These are phyloP conservation scores for Cantharis lateralis DNA, from an alignment of 2,888 invertebrate genomes.

Conservation along the genomic window DNA sequence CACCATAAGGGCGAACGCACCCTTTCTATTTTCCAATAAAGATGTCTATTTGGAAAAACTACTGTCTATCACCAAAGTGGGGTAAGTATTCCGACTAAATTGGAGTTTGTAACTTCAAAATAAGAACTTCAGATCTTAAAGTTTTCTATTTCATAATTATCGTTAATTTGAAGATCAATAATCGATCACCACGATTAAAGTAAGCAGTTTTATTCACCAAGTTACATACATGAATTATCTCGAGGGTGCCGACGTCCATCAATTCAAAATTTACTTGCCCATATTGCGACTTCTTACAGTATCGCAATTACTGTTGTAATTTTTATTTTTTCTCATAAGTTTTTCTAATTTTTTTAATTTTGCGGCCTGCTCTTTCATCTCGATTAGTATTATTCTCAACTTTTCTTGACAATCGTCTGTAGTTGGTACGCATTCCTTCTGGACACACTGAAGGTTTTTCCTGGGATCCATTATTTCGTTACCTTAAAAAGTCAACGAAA, in stretches of 20 bases:
- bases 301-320: not conserved
- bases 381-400: not conserved
- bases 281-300: not conserved
- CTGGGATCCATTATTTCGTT: not conserved
- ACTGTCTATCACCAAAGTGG: conserved; percentile 61
- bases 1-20: conserved; percentile 62
- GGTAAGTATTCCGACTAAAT: conserved; percentile 57
- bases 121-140: too few species aligned
- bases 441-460: not conserved
- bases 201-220: not conserved
- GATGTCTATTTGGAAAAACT: conserved; percentile 60
- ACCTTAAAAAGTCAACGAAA: not conserved
- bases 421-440: not conserved
- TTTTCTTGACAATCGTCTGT: not conserved
- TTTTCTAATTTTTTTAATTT: not conserved
- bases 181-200: not conserved
- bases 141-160: too few species aligned
- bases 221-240: not conserved
- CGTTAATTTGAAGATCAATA: too few species aligned
- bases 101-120: too few species aligned
- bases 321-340: not conserved
- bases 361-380: not conserved
- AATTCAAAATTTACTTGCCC: not conserved
- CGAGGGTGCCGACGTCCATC: not conserved
- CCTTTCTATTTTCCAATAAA: conserved; percentile 64